Evolutionary conservation across 2,888 invertebrate genomes (phyloP).

Genomic region (Catocala fraxini): DNA sequence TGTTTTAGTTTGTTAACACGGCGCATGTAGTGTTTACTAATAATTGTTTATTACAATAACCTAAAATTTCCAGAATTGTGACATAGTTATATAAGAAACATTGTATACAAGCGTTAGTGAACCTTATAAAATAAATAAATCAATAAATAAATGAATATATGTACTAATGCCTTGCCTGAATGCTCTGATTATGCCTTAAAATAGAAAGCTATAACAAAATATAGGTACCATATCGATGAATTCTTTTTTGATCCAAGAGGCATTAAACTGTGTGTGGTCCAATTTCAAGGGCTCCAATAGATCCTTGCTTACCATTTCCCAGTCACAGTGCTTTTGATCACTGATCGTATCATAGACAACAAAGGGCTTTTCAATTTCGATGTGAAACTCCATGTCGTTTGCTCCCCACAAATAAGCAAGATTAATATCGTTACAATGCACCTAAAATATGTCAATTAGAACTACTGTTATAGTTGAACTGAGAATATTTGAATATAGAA

Average conservation of each 20-base stretch:
- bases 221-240: constrained; percentile 70
- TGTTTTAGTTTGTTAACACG: no score
- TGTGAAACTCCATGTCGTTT: constrained; percentile 71
- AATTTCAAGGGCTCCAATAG: constrained; percentile 56
- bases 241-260: constrained; percentile 77
- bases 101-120: no score
- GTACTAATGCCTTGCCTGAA: no score
- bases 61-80: no score
- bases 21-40: no score
- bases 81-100: no score
- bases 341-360: constrained; percentile 55
- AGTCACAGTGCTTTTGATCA: constrained; percentile 53
- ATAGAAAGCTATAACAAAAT: background rate
- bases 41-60: no score
- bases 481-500: no score
- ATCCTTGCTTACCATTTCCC: constrained; percentile 59
- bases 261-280: constrained; percentile 71
- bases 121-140: no score
- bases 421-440: constrained; percentile 66
- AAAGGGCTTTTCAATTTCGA: constrained; percentile 71
- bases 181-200: no score
- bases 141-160: no score
- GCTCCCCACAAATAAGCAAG: constrained; percentile 72
- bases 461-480: no score
- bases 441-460: constrained; percentile 51